These are phyloP conservation scores for Dicyrtoma fusca DNA, from an alignment of 2,888 invertebrate genomes.

Conservation along the genomic window DNA sequence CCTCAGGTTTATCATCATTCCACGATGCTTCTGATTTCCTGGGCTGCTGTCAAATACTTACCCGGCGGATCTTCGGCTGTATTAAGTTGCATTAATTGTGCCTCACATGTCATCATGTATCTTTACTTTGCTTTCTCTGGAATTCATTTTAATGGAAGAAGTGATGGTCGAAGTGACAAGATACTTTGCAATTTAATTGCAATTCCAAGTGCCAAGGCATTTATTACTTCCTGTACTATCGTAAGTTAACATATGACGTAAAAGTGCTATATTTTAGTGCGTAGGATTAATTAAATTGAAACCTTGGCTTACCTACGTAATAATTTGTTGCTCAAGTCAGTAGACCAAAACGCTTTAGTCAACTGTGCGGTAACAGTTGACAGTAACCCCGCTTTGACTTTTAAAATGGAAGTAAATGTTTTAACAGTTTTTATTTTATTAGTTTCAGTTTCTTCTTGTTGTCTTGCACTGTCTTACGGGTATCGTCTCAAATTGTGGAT, in stretches of 20 bases:
- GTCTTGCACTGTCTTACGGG: constrained; percentile 12
- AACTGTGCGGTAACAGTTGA: too few relatives aligned
- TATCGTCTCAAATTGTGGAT: not conserved
- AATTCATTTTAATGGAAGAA: too few relatives aligned
- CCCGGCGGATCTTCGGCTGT: constrained; percentile 25
- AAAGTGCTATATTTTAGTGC: too few relatives aligned
- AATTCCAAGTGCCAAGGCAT: not conserved
- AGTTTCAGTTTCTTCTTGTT: constrained; percentile 23
- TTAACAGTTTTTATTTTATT: not conserved
- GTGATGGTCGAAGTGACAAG: not conserved
- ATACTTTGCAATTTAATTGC: too few relatives aligned
- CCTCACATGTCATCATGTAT: constrained; percentile 22
- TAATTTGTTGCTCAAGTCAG: too few relatives aligned
- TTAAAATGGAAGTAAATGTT: not conserved
- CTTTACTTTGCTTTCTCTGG: not conserved
- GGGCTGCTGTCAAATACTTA: constrained; percentile 22
- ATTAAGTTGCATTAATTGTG: constrained; percentile 20
- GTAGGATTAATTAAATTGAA: too few relatives aligned
- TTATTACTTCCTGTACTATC: not conserved
- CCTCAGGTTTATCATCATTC: constrained; percentile 26
- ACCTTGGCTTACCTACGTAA: too few relatives aligned
- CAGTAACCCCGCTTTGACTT: too few relatives aligned
- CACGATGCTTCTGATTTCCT: constrained; percentile 3
- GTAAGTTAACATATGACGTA: not conserved
- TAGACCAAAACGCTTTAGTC: too few relatives aligned